These are phyloP conservation scores for Drosophila prostipennis DNA, from an alignment of 2,888 invertebrate species.

Conservation along the genomic window DNA sequence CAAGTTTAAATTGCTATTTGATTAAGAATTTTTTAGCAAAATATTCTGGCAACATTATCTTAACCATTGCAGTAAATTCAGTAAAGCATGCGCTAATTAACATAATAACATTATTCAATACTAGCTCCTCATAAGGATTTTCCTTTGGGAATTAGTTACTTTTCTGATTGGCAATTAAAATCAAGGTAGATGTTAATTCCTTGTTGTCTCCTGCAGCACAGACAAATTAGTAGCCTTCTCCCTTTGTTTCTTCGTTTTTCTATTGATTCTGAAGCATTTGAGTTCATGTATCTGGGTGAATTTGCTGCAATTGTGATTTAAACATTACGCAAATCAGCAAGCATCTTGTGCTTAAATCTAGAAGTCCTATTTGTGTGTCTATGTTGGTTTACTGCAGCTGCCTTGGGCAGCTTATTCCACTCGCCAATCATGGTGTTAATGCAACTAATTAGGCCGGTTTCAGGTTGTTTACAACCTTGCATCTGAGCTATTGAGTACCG, in stretches of 20 bases:
- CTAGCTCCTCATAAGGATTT: no score
- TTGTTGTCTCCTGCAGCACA: background rate
- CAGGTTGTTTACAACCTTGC: background rate
- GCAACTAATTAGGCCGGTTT: slow-evolving; percentile 24
- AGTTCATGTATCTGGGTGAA: no score
- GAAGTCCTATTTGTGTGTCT: slow-evolving; percentile 1
- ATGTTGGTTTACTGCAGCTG: background rate
- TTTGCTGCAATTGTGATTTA: background rate
- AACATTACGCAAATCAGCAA: background rate
- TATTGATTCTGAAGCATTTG: background rate
- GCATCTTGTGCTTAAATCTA: slow-evolving; percentile 7
- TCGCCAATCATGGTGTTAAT: slow-evolving; percentile 19
- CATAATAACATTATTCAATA: background rate
- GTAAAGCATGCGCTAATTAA: background rate
- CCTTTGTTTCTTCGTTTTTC: background rate
- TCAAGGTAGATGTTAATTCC: background rate
- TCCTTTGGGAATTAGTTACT: background rate
- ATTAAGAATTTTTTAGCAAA: background rate
- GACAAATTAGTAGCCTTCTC: background rate
- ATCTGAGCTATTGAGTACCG: slow-evolving; percentile 7
- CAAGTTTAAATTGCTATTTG: no score
- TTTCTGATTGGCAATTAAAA: background rate
- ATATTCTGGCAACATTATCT: background rate
- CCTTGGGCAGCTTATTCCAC: background rate
- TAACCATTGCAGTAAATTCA: background rate